Percentiles rank a stretch among this genome's conserved stretches.
phyloP scores from a whole-genome alignment of 2,888 invertebrate genomes.

The Lycocerus yunnanus region DNA sequence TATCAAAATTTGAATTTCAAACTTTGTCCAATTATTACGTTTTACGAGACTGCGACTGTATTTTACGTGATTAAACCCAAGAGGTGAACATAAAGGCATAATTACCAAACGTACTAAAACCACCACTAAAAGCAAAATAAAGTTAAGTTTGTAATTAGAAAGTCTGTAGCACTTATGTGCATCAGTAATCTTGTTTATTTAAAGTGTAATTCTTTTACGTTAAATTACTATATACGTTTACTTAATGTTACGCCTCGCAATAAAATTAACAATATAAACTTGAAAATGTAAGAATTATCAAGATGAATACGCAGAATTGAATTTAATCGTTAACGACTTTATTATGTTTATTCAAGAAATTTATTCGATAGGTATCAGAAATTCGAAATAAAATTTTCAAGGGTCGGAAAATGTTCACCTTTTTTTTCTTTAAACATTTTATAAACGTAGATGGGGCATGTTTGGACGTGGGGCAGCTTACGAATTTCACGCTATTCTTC shows the following conservation, averaged over 20 bases:
- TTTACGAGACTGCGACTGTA: neutral
- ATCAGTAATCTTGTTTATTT: slow-evolving; percentile 5
- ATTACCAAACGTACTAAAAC: slow-evolving; percentile 5
- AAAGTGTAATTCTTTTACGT: slow-evolving; percentile 2
- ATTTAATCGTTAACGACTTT: no score
- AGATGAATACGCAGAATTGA: no score
- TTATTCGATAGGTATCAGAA: no score
- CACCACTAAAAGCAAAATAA: slow-evolving; percentile 7
- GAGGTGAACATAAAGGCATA: slow-evolving; percentile 3
- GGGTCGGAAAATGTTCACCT: no score
- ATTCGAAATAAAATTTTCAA: no score
- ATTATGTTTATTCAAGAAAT: no score
- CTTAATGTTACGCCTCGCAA: neutral
- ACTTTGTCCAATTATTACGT: neutral
- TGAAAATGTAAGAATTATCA: neutral
- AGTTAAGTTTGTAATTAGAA: slow-evolving; percentile 11
- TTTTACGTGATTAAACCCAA: slow-evolving; percentile 7
- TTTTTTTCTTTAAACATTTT: no score
- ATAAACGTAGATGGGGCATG: no score
- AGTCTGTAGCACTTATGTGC: slow-evolving; percentile 5
- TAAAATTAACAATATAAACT: neutral
- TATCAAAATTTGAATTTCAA: slow-evolving; percentile 7
- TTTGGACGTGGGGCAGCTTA: no score
- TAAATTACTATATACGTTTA: neutral
- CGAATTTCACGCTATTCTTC: no score